These are phyloP conservation scores for Sebastes aleutianus DNA, from an alignment of 2,797 vertebrate species.

Conservation along the genomic window DNA sequence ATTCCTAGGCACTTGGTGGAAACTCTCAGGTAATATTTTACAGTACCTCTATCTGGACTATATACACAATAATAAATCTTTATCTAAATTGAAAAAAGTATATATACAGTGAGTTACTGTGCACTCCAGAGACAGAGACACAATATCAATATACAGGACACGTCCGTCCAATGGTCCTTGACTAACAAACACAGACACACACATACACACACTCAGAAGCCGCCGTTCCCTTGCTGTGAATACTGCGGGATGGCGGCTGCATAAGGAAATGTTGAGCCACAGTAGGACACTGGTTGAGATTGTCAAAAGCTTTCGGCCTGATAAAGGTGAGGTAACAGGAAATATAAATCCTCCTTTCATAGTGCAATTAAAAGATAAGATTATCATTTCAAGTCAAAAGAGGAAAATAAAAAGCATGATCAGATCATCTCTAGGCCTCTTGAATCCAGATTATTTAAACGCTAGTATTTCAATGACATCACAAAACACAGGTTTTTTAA, in stretches of 20 bases:
- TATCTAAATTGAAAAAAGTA: slow-evolving; percentile 37
- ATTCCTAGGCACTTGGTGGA: slow-evolving; percentile 77
- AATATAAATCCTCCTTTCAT: slow-evolving; percentile 66
- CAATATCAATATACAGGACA: slow-evolving; percentile 18
- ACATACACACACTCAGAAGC: not conserved
- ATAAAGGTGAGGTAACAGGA: slow-evolving; percentile 70
- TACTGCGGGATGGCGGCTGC: slow-evolving; percentile 50
- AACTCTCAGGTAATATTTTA: slow-evolving; percentile 62
- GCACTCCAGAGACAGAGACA: slow-evolving; percentile 22
- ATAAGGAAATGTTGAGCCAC: slow-evolving; percentile 48
- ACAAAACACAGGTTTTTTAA: slow-evolving; percentile 33
- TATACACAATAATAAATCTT: slow-evolving; percentile 65
- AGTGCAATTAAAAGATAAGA: slow-evolving; percentile 76
- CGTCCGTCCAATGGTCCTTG: slow-evolving; percentile 34
- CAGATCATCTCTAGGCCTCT: slow-evolving; percentile 22
- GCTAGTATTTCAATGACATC: slow-evolving; percentile 9
- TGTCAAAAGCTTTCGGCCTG: slow-evolving; percentile 68
- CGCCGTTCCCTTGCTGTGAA: slow-evolving; percentile 37
- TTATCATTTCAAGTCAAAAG: slow-evolving; percentile 70
- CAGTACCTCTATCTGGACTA: slow-evolving; percentile 65
- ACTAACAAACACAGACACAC: not conserved
- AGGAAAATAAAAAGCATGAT: slow-evolving; percentile 18
- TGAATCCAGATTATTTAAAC: slow-evolving; percentile 40
- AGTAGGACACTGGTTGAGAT: slow-evolving; percentile 66
- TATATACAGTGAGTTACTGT: slow-evolving; percentile 20